Conservation (phyloP, 2,888 invertebrate genomes). For the Scaptomyza parva region DNA sequence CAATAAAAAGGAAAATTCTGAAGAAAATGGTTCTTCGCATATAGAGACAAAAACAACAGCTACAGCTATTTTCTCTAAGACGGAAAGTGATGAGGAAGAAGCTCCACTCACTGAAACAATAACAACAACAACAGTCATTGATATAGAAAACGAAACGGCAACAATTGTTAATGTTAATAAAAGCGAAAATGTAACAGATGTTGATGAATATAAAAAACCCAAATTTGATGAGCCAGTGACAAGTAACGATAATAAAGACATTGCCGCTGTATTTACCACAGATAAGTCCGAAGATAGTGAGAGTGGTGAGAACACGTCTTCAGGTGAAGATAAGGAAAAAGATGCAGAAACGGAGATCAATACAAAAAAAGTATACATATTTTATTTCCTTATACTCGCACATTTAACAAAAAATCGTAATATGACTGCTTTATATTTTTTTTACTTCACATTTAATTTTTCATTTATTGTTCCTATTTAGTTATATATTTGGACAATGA, state of each 20-base stretch:
- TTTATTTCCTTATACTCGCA: not conserved
- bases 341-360: constrained; percentile 14
- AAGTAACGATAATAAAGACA: not conserved
- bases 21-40: not conserved
- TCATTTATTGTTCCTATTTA: too few species aligned
- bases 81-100: not conserved
- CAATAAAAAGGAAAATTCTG: constrained; percentile 11
- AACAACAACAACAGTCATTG: not conserved
- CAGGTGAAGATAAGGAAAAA: constrained; percentile 13
- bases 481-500: not conserved
- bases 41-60: constrained; percentile 4
- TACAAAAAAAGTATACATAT: constrained; percentile 28
- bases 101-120: not conserved
- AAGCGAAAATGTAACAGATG: not conserved
- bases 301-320: constrained; percentile 13
- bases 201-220: not conserved
- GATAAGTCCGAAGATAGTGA: constrained; percentile 16
- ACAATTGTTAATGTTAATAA: not conserved
- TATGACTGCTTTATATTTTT: not conserved
- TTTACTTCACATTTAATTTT: not conserved
- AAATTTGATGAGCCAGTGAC: not conserved
- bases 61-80: not conserved
- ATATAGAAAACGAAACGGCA: not conserved
- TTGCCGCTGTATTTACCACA: not conserved
- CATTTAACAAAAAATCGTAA: too few species aligned